Conservation (phyloP, 2,113 vertebrate species). For the Indri indri region DNA sequence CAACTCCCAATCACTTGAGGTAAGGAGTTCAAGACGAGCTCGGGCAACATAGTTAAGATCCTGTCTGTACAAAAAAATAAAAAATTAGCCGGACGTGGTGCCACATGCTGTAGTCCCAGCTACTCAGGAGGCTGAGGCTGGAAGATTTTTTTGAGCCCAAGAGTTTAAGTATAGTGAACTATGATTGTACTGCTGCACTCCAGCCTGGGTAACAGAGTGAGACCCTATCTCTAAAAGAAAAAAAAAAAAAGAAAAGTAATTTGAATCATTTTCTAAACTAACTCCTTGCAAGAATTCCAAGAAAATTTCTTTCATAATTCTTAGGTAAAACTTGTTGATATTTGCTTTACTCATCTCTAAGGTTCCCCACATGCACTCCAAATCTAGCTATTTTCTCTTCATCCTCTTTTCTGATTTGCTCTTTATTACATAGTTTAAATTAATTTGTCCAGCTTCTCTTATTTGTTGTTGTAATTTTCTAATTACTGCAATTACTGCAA, state of each 20-base stretch:
- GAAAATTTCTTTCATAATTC: not conserved
- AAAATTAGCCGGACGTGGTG: too few species aligned
- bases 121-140: too few species aligned
- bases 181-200: too few species aligned
- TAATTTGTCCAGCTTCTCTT: not conserved
- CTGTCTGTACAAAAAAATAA: too few species aligned
- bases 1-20: too few species aligned
- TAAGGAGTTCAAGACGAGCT: too few species aligned
- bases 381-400: not conserved
- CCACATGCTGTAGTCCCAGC: too few species aligned
- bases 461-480: not conserved
- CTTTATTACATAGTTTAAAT: not conserved
- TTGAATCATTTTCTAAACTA: not conserved
- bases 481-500: not conserved
- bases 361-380: not conserved
- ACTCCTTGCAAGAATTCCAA: not conserved
- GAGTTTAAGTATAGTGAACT: too few species aligned
- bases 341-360: not conserved
- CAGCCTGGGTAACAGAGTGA: too few species aligned
- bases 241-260: not conserved
- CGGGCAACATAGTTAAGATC: too few species aligned
- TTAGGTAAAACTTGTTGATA: not conserved
- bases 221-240: too few species aligned
- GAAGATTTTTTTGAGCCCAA: too few species aligned
- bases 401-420: not conserved